phyloP scores from a whole-genome alignment of 2,888 invertebrate species.

The Pycnomerus fuliginosus region DNA sequence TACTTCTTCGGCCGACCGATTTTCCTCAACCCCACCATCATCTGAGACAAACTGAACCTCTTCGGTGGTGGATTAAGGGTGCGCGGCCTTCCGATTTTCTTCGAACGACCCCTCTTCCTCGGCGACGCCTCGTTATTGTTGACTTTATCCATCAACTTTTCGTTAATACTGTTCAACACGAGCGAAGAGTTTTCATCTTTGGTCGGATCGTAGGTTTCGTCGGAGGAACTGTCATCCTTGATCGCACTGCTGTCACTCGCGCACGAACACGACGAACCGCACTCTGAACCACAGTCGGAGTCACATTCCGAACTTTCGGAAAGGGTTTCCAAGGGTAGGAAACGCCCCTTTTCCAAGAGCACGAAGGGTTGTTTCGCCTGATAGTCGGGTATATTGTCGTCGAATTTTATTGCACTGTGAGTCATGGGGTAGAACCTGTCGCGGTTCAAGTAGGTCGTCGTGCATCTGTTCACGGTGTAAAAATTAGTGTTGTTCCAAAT shows the following conservation, averaged over 20 bases:
- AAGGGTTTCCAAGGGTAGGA: no score
- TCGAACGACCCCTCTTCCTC: background rate
- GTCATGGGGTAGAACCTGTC: constrained; percentile 50
- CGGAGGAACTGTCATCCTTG: background rate
- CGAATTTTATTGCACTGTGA: constrained; percentile 41
- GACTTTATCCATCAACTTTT: background rate
- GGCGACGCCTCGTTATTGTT: background rate
- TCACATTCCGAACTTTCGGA: constrained; percentile 1
- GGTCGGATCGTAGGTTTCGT: background rate
- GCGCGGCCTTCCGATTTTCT: constrained; percentile 2
- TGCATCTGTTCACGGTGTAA: constrained; percentile 45
- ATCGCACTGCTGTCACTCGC: background rate
- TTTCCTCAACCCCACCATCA: constrained; percentile 25
- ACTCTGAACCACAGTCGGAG: constrained; percentile 4
- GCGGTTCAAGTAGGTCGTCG: constrained; percentile 35
- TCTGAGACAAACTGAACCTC: constrained; percentile 13
- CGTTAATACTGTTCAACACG: constrained; percentile 13
- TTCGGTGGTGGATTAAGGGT: background rate
- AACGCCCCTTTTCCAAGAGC: background rate
- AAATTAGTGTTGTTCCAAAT: constrained; percentile 41
- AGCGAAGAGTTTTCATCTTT: constrained; percentile 7
- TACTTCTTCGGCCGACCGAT: constrained; percentile 18
- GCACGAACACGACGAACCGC: constrained; percentile 6
- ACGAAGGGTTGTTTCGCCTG: constrained; percentile 1
- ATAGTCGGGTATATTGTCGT: no score